These are phyloP conservation scores for Eurytoma californica DNA, from an alignment of 2,888 invertebrate genomes.

Conservation along the genomic window DNA sequence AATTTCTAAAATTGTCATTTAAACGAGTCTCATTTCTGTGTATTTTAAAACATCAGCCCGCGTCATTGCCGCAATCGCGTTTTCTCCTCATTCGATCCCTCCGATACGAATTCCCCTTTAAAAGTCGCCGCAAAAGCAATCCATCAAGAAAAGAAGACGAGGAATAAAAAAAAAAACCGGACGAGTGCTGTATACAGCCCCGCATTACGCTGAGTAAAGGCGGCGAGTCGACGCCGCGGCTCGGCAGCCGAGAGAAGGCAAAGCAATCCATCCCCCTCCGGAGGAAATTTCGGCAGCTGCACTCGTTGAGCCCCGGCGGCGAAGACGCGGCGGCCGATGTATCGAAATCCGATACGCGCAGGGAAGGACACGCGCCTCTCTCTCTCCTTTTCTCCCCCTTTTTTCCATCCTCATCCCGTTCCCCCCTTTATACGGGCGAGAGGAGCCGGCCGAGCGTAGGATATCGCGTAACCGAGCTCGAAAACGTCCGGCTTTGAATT, in stretches of 20 bases:
- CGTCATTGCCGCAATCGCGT: no score
- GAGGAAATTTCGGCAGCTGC: background rate
- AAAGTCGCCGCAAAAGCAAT: no score
- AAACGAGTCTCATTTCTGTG: no score
- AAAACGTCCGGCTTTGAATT: constrained; percentile 62
- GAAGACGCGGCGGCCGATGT: constrained; percentile 1
- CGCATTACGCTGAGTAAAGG: background rate
- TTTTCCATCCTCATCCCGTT: background rate
- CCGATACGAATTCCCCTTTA: no score
- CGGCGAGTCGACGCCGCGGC: background rate
- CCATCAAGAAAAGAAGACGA: background rate
- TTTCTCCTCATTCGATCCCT: no score
- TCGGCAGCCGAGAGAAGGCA: background rate
- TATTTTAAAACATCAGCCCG: no score
- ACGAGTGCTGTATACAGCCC: background rate
- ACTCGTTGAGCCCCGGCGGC: background rate
- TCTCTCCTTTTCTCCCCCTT: no score
- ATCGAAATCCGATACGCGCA: constrained; percentile 44
- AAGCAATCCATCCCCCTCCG: background rate
- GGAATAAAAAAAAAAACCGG: background rate
- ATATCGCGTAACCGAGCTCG: constrained; percentile 60
- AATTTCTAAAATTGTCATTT: no score
- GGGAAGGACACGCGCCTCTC: background rate
- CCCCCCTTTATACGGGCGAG: background rate
- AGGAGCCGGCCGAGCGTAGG: background rate